These are phyloP conservation scores for Cyanoliseus patagonus DNA, from an alignment of 2,113 vertebrate genomes.

Conservation along the genomic window DNA sequence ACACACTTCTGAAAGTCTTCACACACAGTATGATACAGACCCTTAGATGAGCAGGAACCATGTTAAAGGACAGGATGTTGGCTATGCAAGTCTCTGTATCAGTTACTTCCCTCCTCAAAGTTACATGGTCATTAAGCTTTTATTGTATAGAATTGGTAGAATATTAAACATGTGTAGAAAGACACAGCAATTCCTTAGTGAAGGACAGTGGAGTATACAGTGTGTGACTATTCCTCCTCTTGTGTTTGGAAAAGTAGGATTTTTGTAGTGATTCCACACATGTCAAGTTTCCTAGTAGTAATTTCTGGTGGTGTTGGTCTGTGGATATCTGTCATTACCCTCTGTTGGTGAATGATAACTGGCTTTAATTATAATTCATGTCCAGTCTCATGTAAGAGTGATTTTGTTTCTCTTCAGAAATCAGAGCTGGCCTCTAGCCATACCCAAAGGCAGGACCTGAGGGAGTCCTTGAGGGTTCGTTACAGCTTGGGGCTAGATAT, in stretches of 20 bases:
- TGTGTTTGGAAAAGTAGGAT: not conserved
- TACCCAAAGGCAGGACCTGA: not conserved
- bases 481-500: not conserved
- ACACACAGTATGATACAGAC: not conserved
- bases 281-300: not conserved
- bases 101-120: not conserved
- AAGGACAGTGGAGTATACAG: not conserved
- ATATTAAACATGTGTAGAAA: not conserved
- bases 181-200: not conserved
- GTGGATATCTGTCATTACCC: not conserved
- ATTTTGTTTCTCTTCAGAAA: not conserved
- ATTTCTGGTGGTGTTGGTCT: not conserved
- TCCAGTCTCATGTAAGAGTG: not conserved
- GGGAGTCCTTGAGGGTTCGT: not conserved
- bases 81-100: not conserved
- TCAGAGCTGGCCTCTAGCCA: fast-evolving
- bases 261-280: not conserved
- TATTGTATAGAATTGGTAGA: not conserved
- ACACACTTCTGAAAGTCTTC: not conserved
- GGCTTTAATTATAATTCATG: not conserved
- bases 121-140: not conserved
- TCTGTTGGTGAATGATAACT: not conserved
- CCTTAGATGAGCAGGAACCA: not conserved
- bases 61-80: not conserved
- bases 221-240: not conserved